Percentiles rank a stretch among this genome's conserved stretches.
Conservation (phyloP, 2,888 invertebrate species). For the Melanargia galathea region DNA sequence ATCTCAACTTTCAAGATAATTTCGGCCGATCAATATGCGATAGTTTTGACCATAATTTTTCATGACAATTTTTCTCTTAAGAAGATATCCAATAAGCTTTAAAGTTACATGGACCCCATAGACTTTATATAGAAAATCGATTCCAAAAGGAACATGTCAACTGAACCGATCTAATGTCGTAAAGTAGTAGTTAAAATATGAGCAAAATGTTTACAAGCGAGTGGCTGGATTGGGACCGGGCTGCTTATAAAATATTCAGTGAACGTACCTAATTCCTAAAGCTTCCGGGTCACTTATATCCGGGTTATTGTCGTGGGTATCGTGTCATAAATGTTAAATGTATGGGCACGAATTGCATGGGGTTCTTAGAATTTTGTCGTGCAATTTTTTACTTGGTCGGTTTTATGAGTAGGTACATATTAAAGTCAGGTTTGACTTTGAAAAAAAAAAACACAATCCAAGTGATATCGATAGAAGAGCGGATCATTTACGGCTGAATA, state of each 20-base stretch:
- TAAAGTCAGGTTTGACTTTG: too few relatives aligned
- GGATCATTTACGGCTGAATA: too few relatives aligned
- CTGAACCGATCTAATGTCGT: background rate
- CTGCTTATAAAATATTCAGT: conserved; percentile 65
- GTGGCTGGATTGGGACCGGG: conserved; percentile 11
- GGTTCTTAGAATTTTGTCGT: background rate
- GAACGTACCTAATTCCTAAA: conserved; percentile 64
- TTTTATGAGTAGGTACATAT: too few relatives aligned
- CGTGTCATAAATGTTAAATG: background rate
- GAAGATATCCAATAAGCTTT: background rate
- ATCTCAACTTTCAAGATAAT: too few relatives aligned
- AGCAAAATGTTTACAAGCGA: background rate
- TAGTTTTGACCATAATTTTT: too few relatives aligned
- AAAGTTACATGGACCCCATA: background rate
- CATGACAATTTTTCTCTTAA: background rate
- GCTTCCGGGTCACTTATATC: conserved; percentile 64
- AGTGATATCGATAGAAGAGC: too few relatives aligned
- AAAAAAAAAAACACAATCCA: too few relatives aligned
- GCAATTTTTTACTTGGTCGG: background rate
- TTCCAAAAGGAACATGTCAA: background rate
- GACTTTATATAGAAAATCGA: background rate
- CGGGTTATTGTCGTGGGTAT: conserved; percentile 37
- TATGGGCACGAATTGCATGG: background rate
- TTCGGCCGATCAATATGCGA: too few relatives aligned
- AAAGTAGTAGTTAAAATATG: background rate